Evolutionary conservation across 2,113 vertebrate genomes (phyloP).

Genomic region (Myrmecophaga tridactyla): DNA sequence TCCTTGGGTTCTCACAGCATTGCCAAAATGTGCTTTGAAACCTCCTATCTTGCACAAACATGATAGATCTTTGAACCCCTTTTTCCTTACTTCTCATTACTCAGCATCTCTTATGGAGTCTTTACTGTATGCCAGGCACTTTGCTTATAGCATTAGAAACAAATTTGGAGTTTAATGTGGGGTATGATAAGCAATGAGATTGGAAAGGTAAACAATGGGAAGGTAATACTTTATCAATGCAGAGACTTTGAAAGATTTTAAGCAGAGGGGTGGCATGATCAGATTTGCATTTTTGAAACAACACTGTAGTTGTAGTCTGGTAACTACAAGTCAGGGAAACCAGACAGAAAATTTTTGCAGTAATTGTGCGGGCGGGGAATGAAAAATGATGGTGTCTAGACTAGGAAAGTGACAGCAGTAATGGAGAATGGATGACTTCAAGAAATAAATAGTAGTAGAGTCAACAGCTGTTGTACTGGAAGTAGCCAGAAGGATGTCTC

Average conservation of each 20-base stretch:
- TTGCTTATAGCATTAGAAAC: neutral
- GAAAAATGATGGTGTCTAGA: neutral
- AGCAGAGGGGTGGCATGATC: neutral
- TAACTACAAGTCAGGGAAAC: neutral
- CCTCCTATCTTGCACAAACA: neutral
- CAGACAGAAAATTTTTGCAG: neutral
- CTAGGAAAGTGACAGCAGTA: neutral
- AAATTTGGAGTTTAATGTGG: neutral
- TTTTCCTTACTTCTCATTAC: neutral
- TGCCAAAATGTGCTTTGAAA: conserved; percentile 27
- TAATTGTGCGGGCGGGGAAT: neutral
- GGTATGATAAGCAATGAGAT: neutral
- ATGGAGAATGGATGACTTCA: neutral
- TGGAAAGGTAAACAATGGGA: neutral
- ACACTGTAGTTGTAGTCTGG: neutral
- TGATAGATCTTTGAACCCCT: neutral
- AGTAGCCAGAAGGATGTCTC: neutral
- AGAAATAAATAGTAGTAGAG: neutral
- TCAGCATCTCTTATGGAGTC: neutral
- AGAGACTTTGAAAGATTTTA: neutral
- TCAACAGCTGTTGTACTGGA: neutral
- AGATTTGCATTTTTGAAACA: conserved; percentile 43
- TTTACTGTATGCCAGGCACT: neutral
- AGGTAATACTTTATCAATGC: neutral
- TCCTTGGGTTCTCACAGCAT: neutral